Conservation (phyloP, 2,888 invertebrate species). For the Helobdella robusta region DNA sequence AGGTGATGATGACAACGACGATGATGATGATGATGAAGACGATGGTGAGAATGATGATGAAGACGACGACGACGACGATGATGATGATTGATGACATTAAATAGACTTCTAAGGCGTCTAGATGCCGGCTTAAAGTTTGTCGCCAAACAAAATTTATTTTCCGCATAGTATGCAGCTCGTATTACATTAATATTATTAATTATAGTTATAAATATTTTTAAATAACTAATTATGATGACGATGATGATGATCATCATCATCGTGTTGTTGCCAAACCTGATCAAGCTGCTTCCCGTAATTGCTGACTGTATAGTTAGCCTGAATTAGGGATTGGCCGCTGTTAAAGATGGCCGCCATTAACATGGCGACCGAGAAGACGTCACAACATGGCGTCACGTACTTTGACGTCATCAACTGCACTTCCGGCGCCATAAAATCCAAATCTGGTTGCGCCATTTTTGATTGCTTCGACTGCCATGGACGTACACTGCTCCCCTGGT, state of each 20-base stretch:
- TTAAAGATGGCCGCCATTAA: conserved; percentile 86
- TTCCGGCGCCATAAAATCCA: conserved; percentile 90
- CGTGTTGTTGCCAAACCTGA: conserved; percentile 57
- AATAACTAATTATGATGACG: not conserved
- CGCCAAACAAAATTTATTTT: not conserved
- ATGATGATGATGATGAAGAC: conserved; percentile 9
- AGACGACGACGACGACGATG: conserved; percentile 14
- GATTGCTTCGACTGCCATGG: conserved; percentile 84
- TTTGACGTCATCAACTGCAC: conserved; percentile 60
- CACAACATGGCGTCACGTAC: conserved; percentile 66
- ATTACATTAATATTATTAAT: not conserved
- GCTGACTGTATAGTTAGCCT: conserved; percentile 80
- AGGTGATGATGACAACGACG: conserved; percentile 10
- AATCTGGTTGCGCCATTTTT: conserved; percentile 83
- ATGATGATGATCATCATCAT: conserved; percentile 23
- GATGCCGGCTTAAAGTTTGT: not conserved
- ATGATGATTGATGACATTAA: not conserved
- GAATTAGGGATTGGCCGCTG: conserved; percentile 74
- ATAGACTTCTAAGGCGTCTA: not conserved
- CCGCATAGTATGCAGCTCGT: no score
- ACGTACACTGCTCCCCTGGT: conserved; percentile 24
- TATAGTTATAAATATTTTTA: not conserved
- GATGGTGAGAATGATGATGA: conserved; percentile 16
- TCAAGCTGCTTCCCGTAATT: conserved; percentile 83
- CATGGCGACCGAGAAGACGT: conserved; percentile 93